Conservation (phyloP, 2,113 vertebrate genomes). For the Uropsilus gracilis region DNA sequence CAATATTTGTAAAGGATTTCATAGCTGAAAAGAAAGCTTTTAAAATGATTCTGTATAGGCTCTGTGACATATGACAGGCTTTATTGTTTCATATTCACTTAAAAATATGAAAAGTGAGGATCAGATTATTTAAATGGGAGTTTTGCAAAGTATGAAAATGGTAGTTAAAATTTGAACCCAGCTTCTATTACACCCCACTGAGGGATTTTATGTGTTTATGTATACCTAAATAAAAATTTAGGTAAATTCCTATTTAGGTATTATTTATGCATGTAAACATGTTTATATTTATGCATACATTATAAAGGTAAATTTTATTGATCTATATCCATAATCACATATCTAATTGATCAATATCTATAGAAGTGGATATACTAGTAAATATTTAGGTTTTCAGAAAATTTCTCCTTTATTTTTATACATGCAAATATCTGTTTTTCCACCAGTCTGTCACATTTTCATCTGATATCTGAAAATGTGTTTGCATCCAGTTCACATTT, state of each 20-base stretch:
- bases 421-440: background rate
- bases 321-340: background rate
- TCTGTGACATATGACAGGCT: background rate
- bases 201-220: background rate
- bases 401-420: background rate
- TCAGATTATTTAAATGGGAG: constrained; percentile 11
- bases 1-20: constrained; percentile 6
- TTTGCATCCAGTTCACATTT: background rate
- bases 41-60: background rate
- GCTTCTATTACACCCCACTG: background rate
- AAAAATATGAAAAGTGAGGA: background rate
- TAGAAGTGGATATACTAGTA: background rate
- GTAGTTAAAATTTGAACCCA: background rate
- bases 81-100: constrained; percentile 20
- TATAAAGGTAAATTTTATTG: background rate
- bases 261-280: too few relatives aligned
- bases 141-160: background rate
- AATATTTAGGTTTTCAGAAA: constrained; percentile 44
- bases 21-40: background rate
- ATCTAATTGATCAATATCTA: background rate
- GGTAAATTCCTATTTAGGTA: too few relatives aligned
- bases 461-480: constrained; percentile 3
- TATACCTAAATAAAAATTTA: too few relatives aligned
- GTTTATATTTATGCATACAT: background rate
- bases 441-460: background rate